Percentiles rank a stretch among this genome's conserved stretches.
These are phyloP conservation scores for Enoplosus armatus DNA, from an alignment of 2,797 vertebrate species.

Conservation along the genomic window DNA sequence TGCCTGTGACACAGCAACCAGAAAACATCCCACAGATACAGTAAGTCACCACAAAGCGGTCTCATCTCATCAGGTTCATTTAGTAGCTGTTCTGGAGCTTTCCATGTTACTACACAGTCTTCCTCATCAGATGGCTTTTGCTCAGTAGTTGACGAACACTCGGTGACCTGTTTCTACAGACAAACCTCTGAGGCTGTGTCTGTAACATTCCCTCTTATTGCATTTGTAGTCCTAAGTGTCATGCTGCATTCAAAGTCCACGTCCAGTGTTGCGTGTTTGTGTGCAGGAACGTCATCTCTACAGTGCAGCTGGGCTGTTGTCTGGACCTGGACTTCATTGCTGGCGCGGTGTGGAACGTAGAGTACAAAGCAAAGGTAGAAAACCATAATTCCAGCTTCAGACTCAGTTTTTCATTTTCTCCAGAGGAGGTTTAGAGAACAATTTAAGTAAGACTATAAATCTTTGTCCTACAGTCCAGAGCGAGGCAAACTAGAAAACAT, in stretches of 20 bases:
- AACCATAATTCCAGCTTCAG: no score
- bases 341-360: conserved; percentile 89
- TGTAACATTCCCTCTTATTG: neutral
- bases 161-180: neutral
- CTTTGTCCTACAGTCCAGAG: neutral
- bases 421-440: no score
- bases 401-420: no score
- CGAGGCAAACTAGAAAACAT: neutral
- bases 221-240: neutral
- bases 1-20: conserved; percentile 81
- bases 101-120: neutral
- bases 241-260: neutral
- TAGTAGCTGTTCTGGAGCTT: neutral
- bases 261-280: neutral
- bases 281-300: conserved; percentile 91
- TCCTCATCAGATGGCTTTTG: no score
- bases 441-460: no score
- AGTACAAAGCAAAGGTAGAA: conserved; percentile 91
- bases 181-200: neutral
- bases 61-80: neutral
- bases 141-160: no score
- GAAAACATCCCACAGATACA: conserved; percentile 88
- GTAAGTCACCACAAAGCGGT: conserved; percentile 76
- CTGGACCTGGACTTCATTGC: conserved; percentile 92
- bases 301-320: conserved; percentile 89